Base-by-base conservation (phyloP, 2,113 vertebrate genomes). In the Rhinogobius similis region DNA sequence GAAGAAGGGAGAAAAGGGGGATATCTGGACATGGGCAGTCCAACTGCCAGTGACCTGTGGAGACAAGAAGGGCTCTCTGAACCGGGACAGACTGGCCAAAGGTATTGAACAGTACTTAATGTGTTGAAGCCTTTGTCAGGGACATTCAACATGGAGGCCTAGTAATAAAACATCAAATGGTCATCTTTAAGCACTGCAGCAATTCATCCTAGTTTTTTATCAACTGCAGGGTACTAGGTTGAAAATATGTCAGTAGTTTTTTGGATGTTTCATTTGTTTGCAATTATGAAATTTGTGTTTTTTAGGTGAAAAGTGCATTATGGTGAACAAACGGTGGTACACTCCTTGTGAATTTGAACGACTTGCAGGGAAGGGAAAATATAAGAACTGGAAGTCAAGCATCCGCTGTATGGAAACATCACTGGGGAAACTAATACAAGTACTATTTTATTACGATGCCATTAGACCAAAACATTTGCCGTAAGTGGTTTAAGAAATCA, bases 1-100 rank as follows among this genome's bases (percentile, higher is more conserved):
- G 32, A 91, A 83, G 41, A 89, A 75, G 43, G 90, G 83, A 62
- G 70, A 81, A 10, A 75, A 67, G 1, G 29, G 10, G 0, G 76
- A 81, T 2, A 81, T 91, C 46, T 92, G 88, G 92, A 89, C 0
- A 1, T 93, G 82, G 88, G 41, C 84, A 80, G 29, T 0, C 7
- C 75, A 74, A 27, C 73, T 93, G 0, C 90, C 86, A 13, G 87
- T 94, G 65, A 91, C 62, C 0, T 93, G 92, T 77, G 92, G 89
- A 32, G 0, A 32, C 0, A 0, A 44, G 64, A 0, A 59, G 9
- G 92, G 88, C 18, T 44, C 0, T 0, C 85, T 94, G 29, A 0
- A 72, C 67, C 76, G 81, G 72, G 50, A 70, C 1, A 88, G 59
- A 62, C 75, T 94, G 65, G 82, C 82, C 14, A 75, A 67, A 86